Conservation (phyloP, 2,113 vertebrate genomes). For the Apodemus speciosus region DNA sequence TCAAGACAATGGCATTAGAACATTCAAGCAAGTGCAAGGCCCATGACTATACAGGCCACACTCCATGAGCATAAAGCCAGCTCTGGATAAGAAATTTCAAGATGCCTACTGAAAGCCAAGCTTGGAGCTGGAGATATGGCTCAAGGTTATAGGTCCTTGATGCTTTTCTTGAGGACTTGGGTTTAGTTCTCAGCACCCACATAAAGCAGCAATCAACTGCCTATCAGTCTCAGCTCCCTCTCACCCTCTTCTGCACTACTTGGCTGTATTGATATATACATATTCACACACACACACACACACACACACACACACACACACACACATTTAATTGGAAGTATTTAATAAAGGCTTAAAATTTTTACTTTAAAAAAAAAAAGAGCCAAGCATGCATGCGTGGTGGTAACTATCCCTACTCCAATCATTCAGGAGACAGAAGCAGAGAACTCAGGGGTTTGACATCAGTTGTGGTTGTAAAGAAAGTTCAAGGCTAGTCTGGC, state of each 20-base stretch:
- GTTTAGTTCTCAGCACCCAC: background rate
- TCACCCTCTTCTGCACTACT: background rate
- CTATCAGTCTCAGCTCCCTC: background rate
- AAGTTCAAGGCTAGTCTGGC: background rate
- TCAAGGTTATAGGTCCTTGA: background rate
- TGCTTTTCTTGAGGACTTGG: background rate
- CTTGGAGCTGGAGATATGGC: background rate
- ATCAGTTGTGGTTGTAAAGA: background rate
- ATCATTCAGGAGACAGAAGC: background rate
- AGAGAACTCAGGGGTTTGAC: background rate
- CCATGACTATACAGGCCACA: background rate
- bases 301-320: background rate
- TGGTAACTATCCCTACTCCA: background rate
- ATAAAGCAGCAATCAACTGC: background rate
- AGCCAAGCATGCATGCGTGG: background rate
- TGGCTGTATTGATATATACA: background rate
- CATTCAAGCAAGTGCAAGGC: background rate
- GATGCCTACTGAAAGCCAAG: background rate
- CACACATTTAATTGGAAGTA: background rate
- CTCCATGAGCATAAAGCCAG: background rate
- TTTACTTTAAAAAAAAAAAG: background rate
- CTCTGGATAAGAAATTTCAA: background rate
- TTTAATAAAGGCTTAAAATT: background rate
- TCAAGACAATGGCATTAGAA: background rate
- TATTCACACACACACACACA: background rate